These are phyloP conservation scores for Deilephila elpenor DNA, from an alignment of 2,888 invertebrate genomes.

Conservation along the genomic window DNA sequence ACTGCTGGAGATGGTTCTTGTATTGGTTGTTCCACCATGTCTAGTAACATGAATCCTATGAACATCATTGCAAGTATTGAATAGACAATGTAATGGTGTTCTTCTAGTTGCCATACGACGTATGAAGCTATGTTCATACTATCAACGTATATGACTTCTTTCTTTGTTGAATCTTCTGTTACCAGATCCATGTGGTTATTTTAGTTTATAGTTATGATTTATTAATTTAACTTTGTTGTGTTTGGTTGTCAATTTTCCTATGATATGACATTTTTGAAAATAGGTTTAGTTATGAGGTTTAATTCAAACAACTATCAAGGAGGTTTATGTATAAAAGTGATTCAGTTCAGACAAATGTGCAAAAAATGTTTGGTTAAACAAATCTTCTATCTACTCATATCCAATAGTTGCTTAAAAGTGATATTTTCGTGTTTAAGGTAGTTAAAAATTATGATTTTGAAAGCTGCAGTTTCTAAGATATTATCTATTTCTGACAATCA, in stretches of 20 bases:
- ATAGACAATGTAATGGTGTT: not conserved
- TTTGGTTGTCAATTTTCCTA: not conserved
- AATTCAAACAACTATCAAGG: not conserved
- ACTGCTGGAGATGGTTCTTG: not conserved
- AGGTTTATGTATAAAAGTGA: too few relatives aligned
- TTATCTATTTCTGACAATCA: too few relatives aligned
- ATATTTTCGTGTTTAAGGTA: too few relatives aligned
- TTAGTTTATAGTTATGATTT: not conserved
- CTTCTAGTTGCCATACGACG: conserved; percentile 8
- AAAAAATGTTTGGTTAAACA: too few relatives aligned
- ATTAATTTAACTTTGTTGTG: not conserved
- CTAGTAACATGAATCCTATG: not conserved
- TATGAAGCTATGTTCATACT: conserved; percentile 4
- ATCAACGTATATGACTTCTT: not conserved
- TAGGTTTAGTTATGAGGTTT: not conserved
- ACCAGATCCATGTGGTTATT: not conserved
- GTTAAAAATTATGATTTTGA: too few relatives aligned
- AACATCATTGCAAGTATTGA: not conserved
- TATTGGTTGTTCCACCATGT: not conserved
- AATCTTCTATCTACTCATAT: too few relatives aligned
- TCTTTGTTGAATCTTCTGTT: not conserved
- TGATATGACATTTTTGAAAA: not conserved
- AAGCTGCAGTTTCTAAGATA: too few relatives aligned
- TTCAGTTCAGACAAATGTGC: too few relatives aligned
- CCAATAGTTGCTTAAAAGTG: too few relatives aligned